Evolutionary conservation across 2,888 invertebrate genomes (phyloP).

Genomic region (Lomographa bimaculata): DNA sequence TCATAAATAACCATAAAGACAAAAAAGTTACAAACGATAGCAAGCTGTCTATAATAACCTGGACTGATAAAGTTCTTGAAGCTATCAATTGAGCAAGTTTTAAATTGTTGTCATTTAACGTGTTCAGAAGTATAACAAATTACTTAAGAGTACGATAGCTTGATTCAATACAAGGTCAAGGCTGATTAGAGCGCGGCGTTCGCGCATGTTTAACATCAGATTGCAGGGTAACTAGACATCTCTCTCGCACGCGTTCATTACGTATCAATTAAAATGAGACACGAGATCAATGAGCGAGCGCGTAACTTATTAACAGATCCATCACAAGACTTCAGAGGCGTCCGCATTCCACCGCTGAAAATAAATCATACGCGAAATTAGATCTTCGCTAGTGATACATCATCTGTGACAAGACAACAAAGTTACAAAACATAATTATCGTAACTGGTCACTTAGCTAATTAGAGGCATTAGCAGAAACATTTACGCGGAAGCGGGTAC

Average conservation of each 20-base stretch:
- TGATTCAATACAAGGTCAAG: constrained; percentile 72
- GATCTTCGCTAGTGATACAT: constrained; percentile 44
- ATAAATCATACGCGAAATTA: constrained; percentile 67
- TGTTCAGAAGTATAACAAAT: constrained; percentile 47
- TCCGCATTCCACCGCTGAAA: constrained; percentile 69
- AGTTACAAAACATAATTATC: constrained; percentile 37
- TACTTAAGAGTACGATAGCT: constrained; percentile 53
- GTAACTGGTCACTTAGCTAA: constrained; percentile 27
- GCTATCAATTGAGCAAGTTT: constrained; percentile 6
- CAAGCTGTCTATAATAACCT: no score
- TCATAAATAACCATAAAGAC: no score
- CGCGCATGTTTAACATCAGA: constrained; percentile 39
- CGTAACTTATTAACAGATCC: constrained; percentile 42
- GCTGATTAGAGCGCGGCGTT: constrained; percentile 58
- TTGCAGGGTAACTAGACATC: constrained; percentile 42
- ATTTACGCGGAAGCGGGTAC: neutral
- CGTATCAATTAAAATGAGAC: constrained; percentile 40
- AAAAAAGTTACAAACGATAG: no score
- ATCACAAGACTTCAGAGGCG: constrained; percentile 61
- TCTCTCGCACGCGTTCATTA: constrained; percentile 43
- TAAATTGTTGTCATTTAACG: constrained; percentile 9
- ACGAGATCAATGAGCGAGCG: constrained; percentile 41
- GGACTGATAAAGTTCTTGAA: no score
- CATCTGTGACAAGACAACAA: constrained; percentile 37
- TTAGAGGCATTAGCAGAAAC: constrained; percentile 9